A percentile compares a stretch with the other conserved stretches of the same genome.
Evolutionary conservation across 1,140 invertebrate species (phyloP).

Genomic region (Caenorhabditis remanei): DNA sequence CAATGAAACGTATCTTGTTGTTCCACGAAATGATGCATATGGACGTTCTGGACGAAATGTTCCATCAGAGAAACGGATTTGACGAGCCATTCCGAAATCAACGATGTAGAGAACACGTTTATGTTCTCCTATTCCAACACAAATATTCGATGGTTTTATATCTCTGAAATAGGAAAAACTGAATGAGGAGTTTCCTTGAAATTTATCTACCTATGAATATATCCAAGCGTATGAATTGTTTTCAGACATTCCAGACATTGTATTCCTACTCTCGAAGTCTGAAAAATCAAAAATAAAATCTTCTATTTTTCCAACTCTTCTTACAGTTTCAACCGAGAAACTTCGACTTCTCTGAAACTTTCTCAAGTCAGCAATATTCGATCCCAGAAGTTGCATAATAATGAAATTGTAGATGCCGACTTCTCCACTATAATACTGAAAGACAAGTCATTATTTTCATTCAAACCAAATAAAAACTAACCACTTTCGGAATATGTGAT

Average conservation of each 20-base stretch:
- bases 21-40: conserved; percentile 83
- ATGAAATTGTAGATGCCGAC: conserved; percentile 64
- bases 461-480: background rate
- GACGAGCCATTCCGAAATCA: conserved; percentile 68
- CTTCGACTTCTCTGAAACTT: conserved; percentile 50
- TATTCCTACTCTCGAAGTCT: conserved; percentile 53
- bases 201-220: conserved; percentile 63
- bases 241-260: conserved; percentile 61
- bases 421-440: conserved; percentile 56
- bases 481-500: conserved; percentile 57
- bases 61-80: conserved; percentile 54
- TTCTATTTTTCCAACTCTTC: background rate
- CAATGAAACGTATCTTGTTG: conserved; percentile 96
- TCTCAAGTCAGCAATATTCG: conserved; percentile 62
- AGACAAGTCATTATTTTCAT: conserved; percentile 15
- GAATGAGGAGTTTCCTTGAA: background rate
- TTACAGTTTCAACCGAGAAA: conserved; percentile 46
- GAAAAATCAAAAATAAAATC: background rate
- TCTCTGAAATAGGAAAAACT: conserved; percentile 46
- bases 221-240: conserved; percentile 63
- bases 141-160: conserved; percentile 68
- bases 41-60: conserved; percentile 57
- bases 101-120: conserved; percentile 59
- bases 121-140: conserved; percentile 57
- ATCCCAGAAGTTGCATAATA: conserved; percentile 65